Percentiles rank a stretch among this genome's conserved stretches.
phyloP scores from a whole-genome alignment of 2,113 vertebrate genomes.

The Mesoclemmys tuberculata region DNA sequence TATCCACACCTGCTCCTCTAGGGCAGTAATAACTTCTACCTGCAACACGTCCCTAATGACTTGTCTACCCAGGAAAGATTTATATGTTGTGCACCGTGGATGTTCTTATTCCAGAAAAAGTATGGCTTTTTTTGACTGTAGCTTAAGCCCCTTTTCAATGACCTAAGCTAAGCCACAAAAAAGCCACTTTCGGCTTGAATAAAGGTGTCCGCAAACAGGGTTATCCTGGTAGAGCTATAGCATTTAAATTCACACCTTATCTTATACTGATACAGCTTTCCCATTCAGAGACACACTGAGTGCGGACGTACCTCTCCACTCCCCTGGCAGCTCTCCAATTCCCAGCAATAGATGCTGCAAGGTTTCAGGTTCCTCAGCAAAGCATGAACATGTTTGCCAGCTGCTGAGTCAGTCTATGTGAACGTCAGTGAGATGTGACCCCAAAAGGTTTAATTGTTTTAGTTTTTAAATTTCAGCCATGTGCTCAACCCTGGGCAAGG shows the following conservation, averaged over 20 bases:
- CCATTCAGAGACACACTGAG: background rate
- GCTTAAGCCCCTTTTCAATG: background rate
- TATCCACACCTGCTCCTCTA: background rate
- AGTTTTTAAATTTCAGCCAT: background rate
- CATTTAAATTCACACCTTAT: background rate
- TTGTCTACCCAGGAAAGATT: background rate
- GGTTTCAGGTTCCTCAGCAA: background rate
- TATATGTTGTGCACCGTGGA: background rate
- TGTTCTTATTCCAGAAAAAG: background rate
- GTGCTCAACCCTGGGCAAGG: background rate
- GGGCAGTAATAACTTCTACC: background rate
- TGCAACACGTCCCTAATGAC: background rate
- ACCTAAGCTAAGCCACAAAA: background rate
- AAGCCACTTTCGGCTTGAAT: background rate
- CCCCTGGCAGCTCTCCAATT: background rate
- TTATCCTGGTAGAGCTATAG: background rate
- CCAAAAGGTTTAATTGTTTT: background rate
- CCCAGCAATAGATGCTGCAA: background rate
- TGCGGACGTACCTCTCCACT: background rate
- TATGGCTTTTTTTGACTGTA: background rate
- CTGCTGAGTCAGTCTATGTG: background rate
- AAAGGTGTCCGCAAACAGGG: background rate
- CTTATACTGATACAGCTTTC: background rate
- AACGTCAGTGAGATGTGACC: background rate
- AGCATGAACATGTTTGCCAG: background rate